These are phyloP conservation scores for Bactericera cockerelli DNA, from an alignment of 1,140 invertebrate species.

Conservation along the genomic window DNA sequence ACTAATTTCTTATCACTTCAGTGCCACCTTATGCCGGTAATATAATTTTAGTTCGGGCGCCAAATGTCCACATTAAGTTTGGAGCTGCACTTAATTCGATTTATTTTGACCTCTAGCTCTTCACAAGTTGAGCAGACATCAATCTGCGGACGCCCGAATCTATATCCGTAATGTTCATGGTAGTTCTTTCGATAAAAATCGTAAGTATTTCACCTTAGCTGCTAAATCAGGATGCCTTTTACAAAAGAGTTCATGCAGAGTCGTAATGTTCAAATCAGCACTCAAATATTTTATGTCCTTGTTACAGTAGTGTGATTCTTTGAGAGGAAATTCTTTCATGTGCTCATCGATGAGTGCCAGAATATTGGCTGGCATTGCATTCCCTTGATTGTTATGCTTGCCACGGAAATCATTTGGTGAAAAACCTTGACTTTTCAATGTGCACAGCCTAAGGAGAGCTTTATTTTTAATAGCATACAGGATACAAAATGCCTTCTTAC, in stretches of 20 bases:
- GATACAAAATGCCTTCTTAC: constrained; percentile 10
- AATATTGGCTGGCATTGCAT: constrained; percentile 11
- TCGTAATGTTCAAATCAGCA: constrained; percentile 24
- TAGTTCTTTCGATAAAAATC: constrained; percentile 21
- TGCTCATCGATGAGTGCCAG: constrained; percentile 13
- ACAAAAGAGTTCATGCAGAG: constrained; percentile 24
- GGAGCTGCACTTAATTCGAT: no score
- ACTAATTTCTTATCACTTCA: no score
- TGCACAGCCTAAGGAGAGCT: constrained; percentile 4
- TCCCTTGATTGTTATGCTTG: constrained; percentile 11
- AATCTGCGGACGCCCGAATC: constrained; percentile 19
- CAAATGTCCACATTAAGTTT: no score
- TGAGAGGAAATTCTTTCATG: constrained; percentile 13
- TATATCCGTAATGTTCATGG: constrained; percentile 15
- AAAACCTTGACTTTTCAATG: not conserved
- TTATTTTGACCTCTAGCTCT: constrained; percentile 17
- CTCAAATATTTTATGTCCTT: constrained; percentile 24
- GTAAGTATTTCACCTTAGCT: constrained; percentile 20
- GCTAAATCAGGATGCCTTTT: constrained; percentile 19
- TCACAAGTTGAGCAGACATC: constrained; percentile 19
- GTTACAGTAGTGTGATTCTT: constrained; percentile 14
- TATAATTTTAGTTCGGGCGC: no score
- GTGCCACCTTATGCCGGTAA: no score
- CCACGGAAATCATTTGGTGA: constrained; percentile 15
- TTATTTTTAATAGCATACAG: constrained; percentile 12